phyloP scores from a whole-genome alignment of 2,113 vertebrate genomes.

The Vanacampus margaritifer region DNA sequence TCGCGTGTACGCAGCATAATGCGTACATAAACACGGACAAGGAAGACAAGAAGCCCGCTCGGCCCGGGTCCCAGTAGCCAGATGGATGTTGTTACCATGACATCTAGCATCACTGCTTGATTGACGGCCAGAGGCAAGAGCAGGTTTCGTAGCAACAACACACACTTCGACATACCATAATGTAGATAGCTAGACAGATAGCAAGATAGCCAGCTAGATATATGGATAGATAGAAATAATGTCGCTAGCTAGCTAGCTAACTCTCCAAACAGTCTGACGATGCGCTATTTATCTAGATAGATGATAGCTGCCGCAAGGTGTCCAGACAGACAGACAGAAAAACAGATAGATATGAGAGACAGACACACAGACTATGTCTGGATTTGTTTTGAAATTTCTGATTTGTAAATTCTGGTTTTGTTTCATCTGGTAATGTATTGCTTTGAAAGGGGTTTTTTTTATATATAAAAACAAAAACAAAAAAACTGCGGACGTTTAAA shows the following conservation, averaged over 20 bases:
- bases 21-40: constrained; percentile 67
- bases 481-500: neutral
- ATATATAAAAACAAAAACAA: too few relatives aligned
- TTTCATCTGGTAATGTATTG: too few relatives aligned
- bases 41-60: constrained; percentile 45
- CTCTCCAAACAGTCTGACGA: too few relatives aligned
- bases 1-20: constrained; percentile 58
- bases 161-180: constrained; percentile 18
- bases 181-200: neutral
- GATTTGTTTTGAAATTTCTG: too few relatives aligned
- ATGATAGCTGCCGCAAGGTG: too few relatives aligned
- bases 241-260: too few relatives aligned
- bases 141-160: constrained; percentile 35
- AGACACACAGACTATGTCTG: too few relatives aligned
- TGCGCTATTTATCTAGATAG: too few relatives aligned
- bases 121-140: constrained; percentile 36
- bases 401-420: too few relatives aligned
- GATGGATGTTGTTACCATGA: constrained; percentile 43
- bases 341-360: too few relatives aligned
- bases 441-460: too few relatives aligned
- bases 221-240: neutral
- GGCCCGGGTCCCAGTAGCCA: constrained; percentile 51
- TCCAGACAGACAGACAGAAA: too few relatives aligned
- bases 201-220: neutral
- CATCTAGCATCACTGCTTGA: constrained; percentile 36